Evolutionary conservation across 2,113 vertebrate species (phyloP).

Genomic region (Sander lucioperca): DNA sequence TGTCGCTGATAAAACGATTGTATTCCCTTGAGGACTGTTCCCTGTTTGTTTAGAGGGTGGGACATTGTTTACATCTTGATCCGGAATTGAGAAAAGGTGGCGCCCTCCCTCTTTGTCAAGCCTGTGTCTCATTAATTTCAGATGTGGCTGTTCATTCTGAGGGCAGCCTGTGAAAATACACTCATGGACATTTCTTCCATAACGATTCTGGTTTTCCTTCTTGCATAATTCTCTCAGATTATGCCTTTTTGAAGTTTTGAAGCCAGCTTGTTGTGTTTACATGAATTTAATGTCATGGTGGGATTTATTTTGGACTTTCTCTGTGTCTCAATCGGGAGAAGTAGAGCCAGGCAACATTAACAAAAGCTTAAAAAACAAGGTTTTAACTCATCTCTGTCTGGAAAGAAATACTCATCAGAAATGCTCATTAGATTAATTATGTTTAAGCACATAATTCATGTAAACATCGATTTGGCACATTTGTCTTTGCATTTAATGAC

Average conservation of each 20-base stretch:
- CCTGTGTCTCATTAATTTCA: constrained; percentile 71
- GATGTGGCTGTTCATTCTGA: constrained; percentile 62
- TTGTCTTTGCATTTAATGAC: neutral
- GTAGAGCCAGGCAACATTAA: constrained; percentile 17
- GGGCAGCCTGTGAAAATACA: constrained; percentile 42
- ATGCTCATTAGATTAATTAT: constrained; percentile 20
- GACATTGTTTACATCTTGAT: constrained; percentile 72
- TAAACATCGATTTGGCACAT: constrained; percentile 8
- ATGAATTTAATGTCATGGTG: constrained; percentile 29
- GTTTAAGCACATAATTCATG: neutral
- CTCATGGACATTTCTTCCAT: constrained; percentile 37
- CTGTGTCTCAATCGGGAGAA: constrained; percentile 7
- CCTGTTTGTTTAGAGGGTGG: constrained; percentile 75
- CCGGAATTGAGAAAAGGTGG: constrained; percentile 67
- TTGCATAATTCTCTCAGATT: constrained; percentile 24
- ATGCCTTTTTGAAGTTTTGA: constrained; percentile 45
- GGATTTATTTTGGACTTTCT: constrained; percentile 35
- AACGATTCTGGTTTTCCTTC: constrained; percentile 41
- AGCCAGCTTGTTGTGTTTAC: constrained; percentile 31
- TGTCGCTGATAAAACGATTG: constrained; percentile 59
- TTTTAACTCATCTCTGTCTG: neutral
- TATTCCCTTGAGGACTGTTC: constrained; percentile 62
- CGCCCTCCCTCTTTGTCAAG: constrained; percentile 60
- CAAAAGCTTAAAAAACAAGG: neutral
- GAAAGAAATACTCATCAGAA: neutral